These are phyloP conservation scores for Didymodactylos carnosus DNA, from an alignment of 2,888 invertebrate genomes.

Conservation along the genomic window DNA sequence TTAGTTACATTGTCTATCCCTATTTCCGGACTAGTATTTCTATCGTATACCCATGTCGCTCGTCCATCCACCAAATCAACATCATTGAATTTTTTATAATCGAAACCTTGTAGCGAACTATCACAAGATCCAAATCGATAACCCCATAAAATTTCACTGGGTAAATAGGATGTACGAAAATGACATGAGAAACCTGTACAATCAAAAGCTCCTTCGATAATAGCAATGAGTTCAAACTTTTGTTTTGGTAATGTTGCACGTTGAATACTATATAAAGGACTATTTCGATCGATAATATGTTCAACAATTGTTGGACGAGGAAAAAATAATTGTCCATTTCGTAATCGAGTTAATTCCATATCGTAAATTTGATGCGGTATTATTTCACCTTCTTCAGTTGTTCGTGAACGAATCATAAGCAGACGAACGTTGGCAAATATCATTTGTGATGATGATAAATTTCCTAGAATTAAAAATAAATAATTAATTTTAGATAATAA, in stretches of 20 bases:
- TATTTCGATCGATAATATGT: slow-evolving; percentile 6
- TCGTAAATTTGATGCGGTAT: slow-evolving; percentile 41
- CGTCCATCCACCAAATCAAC: neutral
- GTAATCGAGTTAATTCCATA: slow-evolving; percentile 2
- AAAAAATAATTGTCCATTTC: slow-evolving; percentile 4
- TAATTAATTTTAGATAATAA: too few species aligned
- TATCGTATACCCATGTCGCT: neutral
- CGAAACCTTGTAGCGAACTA: neutral
- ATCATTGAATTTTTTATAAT: slow-evolving; percentile 8
- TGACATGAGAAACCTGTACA: neutral
- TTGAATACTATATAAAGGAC: slow-evolving; percentile 5
- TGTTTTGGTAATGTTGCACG: neutral
- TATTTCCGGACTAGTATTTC: too few species aligned
- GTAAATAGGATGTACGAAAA: neutral
- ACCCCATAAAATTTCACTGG: neutral
- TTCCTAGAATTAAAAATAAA: slow-evolving; percentile 23
- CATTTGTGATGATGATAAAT: slow-evolving; percentile 30
- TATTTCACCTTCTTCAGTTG: slow-evolving; percentile 71
- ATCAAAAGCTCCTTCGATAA: neutral
- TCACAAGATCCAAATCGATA: neutral
- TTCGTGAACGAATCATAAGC: slow-evolving; percentile 72
- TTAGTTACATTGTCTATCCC: too few species aligned
- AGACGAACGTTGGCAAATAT: slow-evolving; percentile 71
- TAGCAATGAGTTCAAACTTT: neutral
- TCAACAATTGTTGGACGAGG: slow-evolving; percentile 12